Conservation (phyloP, 2,113 vertebrate genomes). For the Amazona vittata region DNA sequence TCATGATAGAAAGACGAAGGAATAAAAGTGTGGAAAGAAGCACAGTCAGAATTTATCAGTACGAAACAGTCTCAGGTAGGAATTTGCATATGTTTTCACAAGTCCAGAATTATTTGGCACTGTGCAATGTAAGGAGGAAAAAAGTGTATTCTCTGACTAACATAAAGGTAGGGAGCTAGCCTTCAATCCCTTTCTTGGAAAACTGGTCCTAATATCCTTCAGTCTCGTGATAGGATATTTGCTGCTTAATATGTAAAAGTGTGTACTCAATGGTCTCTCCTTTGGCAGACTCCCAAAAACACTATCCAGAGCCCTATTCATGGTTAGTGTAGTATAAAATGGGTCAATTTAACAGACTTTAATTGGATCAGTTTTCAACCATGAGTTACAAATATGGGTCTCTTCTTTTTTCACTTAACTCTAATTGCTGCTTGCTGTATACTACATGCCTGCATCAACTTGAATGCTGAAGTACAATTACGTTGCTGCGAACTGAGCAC, state of each 20-base stretch:
- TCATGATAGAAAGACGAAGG: neutral
- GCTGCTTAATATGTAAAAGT: slow-evolving; percentile 4
- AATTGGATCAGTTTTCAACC: slow-evolving; percentile 67
- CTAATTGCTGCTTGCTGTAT: slow-evolving; percentile 34
- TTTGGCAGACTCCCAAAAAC: slow-evolving; percentile 44
- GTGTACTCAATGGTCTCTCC: slow-evolving; percentile 25
- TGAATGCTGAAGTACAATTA: slow-evolving; percentile 23
- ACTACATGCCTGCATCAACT: neutral
- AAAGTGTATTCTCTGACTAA: neutral
- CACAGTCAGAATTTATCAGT: neutral
- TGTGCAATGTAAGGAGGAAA: neutral
- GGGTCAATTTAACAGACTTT: slow-evolving; percentile 56
- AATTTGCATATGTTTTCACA: neutral
- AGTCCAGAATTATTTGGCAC: neutral
- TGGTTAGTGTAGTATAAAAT: slow-evolving; percentile 52
- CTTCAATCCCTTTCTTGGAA: neutral
- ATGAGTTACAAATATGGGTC: slow-evolving; percentile 45
- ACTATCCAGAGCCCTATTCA: slow-evolving; percentile 54
- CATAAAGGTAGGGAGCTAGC: neutral
- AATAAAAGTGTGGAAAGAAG: neutral
- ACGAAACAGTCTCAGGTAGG: neutral
- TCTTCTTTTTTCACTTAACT: slow-evolving; percentile 50
- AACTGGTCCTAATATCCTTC: neutral
- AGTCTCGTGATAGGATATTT: neutral
- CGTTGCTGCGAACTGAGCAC: slow-evolving; percentile 43